Evolutionary conservation across 2,888 invertebrate species (phyloP).

Genomic region (Erebia palarica): DNA sequence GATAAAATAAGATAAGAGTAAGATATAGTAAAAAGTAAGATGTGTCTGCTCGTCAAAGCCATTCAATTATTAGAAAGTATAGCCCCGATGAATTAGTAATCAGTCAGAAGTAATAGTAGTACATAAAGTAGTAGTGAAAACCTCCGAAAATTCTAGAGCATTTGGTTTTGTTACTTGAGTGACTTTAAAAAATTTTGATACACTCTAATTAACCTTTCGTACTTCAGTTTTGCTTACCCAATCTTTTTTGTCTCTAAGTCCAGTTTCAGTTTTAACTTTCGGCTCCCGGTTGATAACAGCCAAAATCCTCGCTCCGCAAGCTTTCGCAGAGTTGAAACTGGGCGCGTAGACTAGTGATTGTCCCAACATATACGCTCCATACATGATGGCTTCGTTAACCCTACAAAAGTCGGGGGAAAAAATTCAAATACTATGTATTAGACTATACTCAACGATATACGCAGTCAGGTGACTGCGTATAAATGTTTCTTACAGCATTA

Average conservation of each 20-base stretch:
- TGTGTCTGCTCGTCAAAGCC: no score
- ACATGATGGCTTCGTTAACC: conserved; percentile 88
- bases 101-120: no score
- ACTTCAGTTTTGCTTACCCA: conserved; percentile 55
- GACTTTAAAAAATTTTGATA: not conserved
- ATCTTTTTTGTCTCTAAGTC: conserved; percentile 59
- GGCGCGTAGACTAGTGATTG: conserved; percentile 90
- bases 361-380: conserved; percentile 90
- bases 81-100: no score
- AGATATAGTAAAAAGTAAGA: no score
- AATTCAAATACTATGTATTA: not conserved
- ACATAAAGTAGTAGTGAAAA: no score
- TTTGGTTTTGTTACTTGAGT: no score
- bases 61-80: no score
- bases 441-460: not conserved
- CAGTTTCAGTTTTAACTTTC: conserved; percentile 60
- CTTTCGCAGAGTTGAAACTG: conserved; percentile 87
- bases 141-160: no score
- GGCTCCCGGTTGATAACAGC: conserved; percentile 64
- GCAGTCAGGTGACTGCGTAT: no score
- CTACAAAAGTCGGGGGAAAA: conserved; percentile 57
- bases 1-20: no score
- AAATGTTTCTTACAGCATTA: conserved; percentile 82
- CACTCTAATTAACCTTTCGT: no score
- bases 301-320: conserved; percentile 66